Evolutionary conservation across 1,140 invertebrate genomes (phyloP), one percentile per base, ranked within the genome.

Genomic region (Potamilus streckersoni): DNA sequence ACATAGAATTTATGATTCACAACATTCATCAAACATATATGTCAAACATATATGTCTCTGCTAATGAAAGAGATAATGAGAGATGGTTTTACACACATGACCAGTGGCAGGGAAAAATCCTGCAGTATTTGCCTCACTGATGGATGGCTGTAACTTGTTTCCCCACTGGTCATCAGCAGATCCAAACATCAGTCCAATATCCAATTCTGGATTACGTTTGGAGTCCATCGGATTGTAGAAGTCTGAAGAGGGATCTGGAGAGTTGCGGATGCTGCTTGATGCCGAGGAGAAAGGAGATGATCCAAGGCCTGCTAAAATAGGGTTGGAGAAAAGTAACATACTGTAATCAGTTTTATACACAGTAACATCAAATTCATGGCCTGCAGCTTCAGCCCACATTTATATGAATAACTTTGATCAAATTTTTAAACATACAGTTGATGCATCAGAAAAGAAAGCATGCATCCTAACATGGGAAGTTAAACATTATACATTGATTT

Each of bases 241-340:
- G 55, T 82, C 80, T 23, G 78, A 65, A 8, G 67, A 57, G n/a
- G 81, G 82, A 57, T 85, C 84, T 61, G 84, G 84, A 6, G 85
- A 86, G 70, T 84, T 84, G 38, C 83, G 76, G 55, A 86, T 82
- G 60, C 83, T 86, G 78, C 79, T 83, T 2, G 84, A 80, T 70
- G 84, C 80, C 13, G 84, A 85, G 1, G 83, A 85, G 65, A 87
- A 86, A 20, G 84, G 85, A n/a, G 85, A 87, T n/a, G 85, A 85
- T 15, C 80, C 80, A 31, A 83, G 63, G 80, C 83, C 85, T 86
- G 58, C 38, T 60, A 63, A 38, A 64, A 63, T n/a, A 49, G 56
- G 19, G n/a, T 55, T 69, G 13, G 16, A 69, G 56, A 11, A 69
- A 14, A 20, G 56, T 69, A 49, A 49, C 17, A 5, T 27, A n/a